These are phyloP conservation scores for Rhinopomastus cyanomelas DNA, from an alignment of 2,113 vertebrate genomes.

Conservation along the genomic window DNA sequence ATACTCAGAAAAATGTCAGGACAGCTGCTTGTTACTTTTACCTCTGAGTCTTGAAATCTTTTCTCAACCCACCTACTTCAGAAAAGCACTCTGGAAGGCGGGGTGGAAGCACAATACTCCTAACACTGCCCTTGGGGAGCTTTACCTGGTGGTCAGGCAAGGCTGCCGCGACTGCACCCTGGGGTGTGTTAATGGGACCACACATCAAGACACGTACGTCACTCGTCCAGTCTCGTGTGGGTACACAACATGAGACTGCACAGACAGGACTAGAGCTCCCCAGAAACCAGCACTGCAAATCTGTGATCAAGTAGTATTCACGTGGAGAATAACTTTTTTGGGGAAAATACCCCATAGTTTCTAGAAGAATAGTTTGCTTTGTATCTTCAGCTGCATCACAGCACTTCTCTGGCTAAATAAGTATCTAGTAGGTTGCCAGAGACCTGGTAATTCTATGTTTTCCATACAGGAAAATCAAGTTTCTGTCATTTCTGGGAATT, in stretches of 20 bases:
- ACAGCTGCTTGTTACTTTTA: not conserved
- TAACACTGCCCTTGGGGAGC: not conserved
- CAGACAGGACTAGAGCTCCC: not conserved
- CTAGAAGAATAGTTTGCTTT: not conserved
- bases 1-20: not conserved
- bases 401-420: not conserved
- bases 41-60: not conserved
- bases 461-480: not conserved
- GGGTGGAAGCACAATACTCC: not conserved
- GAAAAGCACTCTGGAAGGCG: not conserved
- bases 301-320: not conserved
- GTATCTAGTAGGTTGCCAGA: not conserved
- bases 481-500: not conserved
- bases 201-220: not conserved
- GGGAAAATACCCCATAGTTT: not conserved
- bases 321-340: not conserved
- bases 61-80: not conserved
- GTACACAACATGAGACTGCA: not conserved
- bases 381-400: not conserved
- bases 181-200: not conserved
- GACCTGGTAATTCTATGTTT: not conserved
- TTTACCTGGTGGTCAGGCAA: not conserved
- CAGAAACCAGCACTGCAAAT: not conserved
- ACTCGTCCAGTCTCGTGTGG: not conserved
- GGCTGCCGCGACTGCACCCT: not conserved